These are phyloP conservation scores for Gastrophysa polygoni DNA, from an alignment of 2,888 invertebrate genomes.

Conservation along the genomic window DNA sequence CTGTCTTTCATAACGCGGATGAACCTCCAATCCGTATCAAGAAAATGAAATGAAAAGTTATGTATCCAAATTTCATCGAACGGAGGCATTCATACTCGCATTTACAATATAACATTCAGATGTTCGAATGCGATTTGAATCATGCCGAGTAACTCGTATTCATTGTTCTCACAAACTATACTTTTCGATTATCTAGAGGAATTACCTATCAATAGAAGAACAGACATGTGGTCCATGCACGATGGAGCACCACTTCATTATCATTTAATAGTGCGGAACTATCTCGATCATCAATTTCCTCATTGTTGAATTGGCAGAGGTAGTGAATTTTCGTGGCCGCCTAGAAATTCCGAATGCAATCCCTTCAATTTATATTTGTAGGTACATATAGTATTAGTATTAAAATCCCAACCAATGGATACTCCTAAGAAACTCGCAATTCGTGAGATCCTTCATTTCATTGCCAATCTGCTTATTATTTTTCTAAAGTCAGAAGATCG, in stretches of 20 bases:
- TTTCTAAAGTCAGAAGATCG: background rate
- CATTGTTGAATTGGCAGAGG: conserved; percentile 9
- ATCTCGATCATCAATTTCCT: conserved; percentile 6
- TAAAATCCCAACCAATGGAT: background rate
- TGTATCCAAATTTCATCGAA: too few species aligned
- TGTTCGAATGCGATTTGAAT: too few species aligned
- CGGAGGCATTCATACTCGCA: too few species aligned
- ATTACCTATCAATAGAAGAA: background rate
- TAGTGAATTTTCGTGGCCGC: conserved; percentile 5
- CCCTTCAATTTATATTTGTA: conserved; percentile 1
- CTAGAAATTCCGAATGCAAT: background rate
- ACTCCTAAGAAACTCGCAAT: background rate
- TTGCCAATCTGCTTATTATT: background rate
- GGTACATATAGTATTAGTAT: background rate
- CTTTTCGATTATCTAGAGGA: background rate
- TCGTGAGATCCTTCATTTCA: background rate
- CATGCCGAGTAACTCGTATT: too few species aligned
- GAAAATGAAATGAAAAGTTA: too few species aligned
- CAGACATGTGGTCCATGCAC: conserved; percentile 1
- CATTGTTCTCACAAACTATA: background rate
- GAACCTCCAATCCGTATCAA: too few species aligned
- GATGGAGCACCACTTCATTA: conserved; percentile 10
- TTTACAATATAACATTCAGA: too few species aligned
- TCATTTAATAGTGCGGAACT: conserved; percentile 3
- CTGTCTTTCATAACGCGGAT: too few species aligned